Base-by-base conservation (phyloP, 2,113 vertebrate species). In the Solea senegalensis region DNA sequence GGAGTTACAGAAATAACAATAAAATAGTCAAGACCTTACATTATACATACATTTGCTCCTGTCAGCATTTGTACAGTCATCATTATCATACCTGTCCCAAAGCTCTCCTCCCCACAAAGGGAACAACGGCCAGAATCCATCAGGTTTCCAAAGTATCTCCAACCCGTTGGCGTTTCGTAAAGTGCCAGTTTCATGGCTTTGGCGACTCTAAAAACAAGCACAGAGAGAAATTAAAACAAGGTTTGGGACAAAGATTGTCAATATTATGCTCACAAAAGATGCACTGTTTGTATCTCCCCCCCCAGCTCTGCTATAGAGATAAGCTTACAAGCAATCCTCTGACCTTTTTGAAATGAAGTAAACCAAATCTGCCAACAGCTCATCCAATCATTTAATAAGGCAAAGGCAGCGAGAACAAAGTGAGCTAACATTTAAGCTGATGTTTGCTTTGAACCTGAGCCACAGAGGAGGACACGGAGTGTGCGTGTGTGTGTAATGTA, bases 101-200 rank as follows among this genome's bases (percentile, higher is more conserved):
- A 99, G 91, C 97, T 99, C 89, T 99, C 98, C 84, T 99, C 98
- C 76, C 98, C 98, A 85, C 98, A 98, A 74, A 99, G 94, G 0
- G 97, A 98, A 78, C 97, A 99, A 74, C 97, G 95, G 11, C 97
- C 97, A 3, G 97, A 97, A 85, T 99, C 98, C 98, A 99, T 98
- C 69, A 99, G 93, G 91, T 95, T 99, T 61, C 96, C 96, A 85
- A 99, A 99, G 88, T 97, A 99, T 80, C 96, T 96, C 97, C 97
- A 99, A 76, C 98, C 98, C 49, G 95, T 90, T 56, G 98, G 98
- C 54, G 97, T 98, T 92, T 99, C 98, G 73, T 98, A 99, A n/a
- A 99, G 91, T 13, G 98, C 95, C 51, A 99, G 87, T 83, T 99
- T 99, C 96, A 98, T 92, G 60, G 93, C 93, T 88, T 99, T 99